Percentiles rank a stretch among this genome's conserved stretches.
These are phyloP conservation scores for Stratiomys singularior DNA, from an alignment of 2,888 invertebrate genomes.

Conservation along the genomic window DNA sequence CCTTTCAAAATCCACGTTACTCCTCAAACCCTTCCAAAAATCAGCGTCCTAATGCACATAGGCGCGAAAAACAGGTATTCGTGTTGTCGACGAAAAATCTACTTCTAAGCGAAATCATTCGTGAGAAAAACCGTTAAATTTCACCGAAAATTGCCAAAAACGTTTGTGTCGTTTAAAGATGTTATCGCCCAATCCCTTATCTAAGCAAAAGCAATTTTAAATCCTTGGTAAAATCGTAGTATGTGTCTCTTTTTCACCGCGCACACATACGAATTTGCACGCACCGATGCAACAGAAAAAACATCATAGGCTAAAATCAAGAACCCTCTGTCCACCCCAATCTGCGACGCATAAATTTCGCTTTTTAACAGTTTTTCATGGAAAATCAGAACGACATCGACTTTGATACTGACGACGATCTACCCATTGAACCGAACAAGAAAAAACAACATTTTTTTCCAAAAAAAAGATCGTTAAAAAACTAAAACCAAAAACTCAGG, in stretches of 20 bases:
- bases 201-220: constrained; percentile 10
- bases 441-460: background rate
- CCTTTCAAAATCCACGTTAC: too few species aligned
- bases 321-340: constrained; percentile 40
- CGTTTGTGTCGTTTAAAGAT: background rate
- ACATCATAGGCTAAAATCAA: background rate
- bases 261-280: background rate
- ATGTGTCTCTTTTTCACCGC: background rate
- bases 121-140: constrained; percentile 47
- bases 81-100: background rate
- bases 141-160: constrained; percentile 28
- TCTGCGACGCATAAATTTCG: constrained; percentile 38
- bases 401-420: constrained; percentile 17
- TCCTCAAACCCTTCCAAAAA: too few species aligned
- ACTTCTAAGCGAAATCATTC: background rate
- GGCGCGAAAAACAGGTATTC: too few species aligned
- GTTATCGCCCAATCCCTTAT: constrained; percentile 29
- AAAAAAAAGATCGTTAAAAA: constrained; percentile 34
- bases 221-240: constrained; percentile 8
- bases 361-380: constrained; percentile 43
- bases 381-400: constrained; percentile 23
- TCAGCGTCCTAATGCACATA: too few species aligned
- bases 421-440: background rate
- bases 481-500: constrained; percentile 31
- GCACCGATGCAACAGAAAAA: background rate